These are phyloP conservation scores for Scopus umbretta DNA, from an alignment of 2,113 vertebrate species.

Conservation along the genomic window DNA sequence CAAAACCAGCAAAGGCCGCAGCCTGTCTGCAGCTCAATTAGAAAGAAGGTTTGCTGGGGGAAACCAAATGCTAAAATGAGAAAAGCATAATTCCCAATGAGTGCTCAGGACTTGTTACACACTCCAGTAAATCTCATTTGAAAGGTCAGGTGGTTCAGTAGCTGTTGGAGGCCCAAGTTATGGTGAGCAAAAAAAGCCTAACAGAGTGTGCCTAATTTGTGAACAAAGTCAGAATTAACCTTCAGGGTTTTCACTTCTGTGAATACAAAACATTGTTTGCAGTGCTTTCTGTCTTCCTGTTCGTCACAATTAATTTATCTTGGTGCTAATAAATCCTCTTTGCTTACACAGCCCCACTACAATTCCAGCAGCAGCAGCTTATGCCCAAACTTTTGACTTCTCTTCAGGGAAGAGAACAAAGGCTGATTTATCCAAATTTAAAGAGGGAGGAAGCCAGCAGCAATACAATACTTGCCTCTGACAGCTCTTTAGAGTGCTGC, in stretches of 20 bases:
- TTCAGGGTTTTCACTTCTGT: background rate
- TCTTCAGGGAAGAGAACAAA: constrained; percentile 8
- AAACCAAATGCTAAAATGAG: background rate
- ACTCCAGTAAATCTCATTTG: background rate
- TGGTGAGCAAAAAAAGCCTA: background rate
- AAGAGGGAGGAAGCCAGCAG: background rate
- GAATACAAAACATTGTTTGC: constrained; percentile 33
- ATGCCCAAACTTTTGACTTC: constrained; percentile 26
- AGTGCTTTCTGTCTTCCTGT: background rate
- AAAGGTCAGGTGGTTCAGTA: constrained; percentile 35
- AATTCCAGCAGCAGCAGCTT: background rate
- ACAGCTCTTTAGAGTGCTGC: background rate
- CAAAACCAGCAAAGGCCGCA: background rate
- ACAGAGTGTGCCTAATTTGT: constrained; percentile 36
- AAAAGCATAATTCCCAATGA: background rate
- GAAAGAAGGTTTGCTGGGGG: background rate
- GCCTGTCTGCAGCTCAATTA: background rate
- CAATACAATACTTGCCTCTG: background rate
- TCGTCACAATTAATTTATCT: constrained; percentile 16
- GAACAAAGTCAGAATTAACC: constrained; percentile 60
- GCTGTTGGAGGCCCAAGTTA: background rate
- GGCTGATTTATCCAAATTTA: background rate
- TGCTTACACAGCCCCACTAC: background rate
- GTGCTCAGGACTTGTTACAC: background rate
- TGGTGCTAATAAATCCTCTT: constrained; percentile 29